Percentiles rank a stretch among this genome's conserved stretches.
phyloP scores from a whole-genome alignment of 2,797 vertebrate genomes.

The Jordanella pulchra region DNA sequence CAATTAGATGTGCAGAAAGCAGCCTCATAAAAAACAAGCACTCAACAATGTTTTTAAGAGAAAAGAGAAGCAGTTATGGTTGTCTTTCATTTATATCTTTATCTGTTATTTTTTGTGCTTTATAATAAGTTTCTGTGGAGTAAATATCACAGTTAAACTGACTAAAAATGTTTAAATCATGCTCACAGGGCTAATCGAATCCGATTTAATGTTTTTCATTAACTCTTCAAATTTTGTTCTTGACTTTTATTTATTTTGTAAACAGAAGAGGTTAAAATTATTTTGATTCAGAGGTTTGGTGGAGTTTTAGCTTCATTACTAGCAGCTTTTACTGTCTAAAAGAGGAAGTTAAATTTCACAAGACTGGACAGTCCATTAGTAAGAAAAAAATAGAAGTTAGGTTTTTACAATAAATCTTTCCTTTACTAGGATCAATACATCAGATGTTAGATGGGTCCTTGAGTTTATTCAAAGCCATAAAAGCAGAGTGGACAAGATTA shows the following conservation, averaged over 20 bases:
- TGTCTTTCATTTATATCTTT: neutral
- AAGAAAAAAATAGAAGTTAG: neutral
- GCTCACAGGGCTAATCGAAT: too few species aligned
- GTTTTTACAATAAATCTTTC: neutral
- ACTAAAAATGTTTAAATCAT: too few species aligned
- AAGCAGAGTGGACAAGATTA: neutral
- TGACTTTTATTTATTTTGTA: too few species aligned
- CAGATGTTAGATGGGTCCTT: neutral
- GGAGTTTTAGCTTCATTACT: neutral
- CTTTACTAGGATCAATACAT: neutral
- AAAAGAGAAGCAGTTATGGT: neutral
- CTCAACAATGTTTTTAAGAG: too few species aligned
- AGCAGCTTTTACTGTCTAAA: neutral
- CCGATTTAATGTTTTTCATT: too few species aligned
- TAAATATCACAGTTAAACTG: too few species aligned
- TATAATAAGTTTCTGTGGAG: neutral
- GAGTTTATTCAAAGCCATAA: neutral
- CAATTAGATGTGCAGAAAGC: too few species aligned
- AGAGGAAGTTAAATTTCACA: neutral
- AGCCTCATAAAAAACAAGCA: too few species aligned
- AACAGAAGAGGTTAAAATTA: too few species aligned
- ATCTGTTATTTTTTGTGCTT: neutral
- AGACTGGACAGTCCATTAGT: neutral
- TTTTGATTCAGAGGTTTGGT: too few species aligned
- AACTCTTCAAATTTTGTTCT: too few species aligned